Evolutionary conservation across 2,888 invertebrate genomes (phyloP).

Genomic region (Oeneis ivallda): DNA sequence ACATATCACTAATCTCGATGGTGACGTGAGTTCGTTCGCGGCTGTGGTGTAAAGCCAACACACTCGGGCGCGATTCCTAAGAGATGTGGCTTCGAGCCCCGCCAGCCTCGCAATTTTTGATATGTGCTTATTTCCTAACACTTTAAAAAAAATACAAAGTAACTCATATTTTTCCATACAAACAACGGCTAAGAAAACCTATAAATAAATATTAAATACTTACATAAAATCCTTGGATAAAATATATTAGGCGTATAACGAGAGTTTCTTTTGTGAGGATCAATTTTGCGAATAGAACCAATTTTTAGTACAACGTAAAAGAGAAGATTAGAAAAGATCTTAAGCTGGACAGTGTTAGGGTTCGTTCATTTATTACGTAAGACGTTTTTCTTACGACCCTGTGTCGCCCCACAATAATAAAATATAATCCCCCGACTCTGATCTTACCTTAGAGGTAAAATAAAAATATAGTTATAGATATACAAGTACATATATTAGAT

Average conservation of each 20-base stretch:
- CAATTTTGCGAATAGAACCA: slow-evolving; percentile 8
- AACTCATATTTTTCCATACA: neutral
- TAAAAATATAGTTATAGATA: neutral
- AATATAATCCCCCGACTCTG: neutral
- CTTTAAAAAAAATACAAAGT: too few species aligned
- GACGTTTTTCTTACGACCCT: slow-evolving; percentile 10
- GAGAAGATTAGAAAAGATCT: slow-evolving; percentile 15
- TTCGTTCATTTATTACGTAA: slow-evolving; percentile 9
- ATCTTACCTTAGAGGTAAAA: slow-evolving; percentile 2
- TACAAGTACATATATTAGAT: too few species aligned
- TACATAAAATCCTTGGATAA: slow-evolving; percentile 6
- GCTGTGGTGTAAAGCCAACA: too few species aligned
- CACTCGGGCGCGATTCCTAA: too few species aligned
- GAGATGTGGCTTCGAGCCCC: too few species aligned
- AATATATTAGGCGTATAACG: slow-evolving; percentile 11
- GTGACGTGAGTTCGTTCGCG: too few species aligned
- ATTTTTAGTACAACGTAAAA: slow-evolving; percentile 4
- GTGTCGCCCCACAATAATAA: slow-evolving; percentile 1
- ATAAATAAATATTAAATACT: slow-evolving; percentile 8
- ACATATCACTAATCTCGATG: too few species aligned
- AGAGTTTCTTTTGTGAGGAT: slow-evolving; percentile 6
- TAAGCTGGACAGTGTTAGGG: slow-evolving; percentile 8
- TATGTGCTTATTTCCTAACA: too few species aligned
- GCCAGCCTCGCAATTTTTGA: too few species aligned
- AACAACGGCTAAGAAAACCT: slow-evolving; percentile 5